Evolutionary conservation across 2,888 invertebrate species (phyloP), one percentile per base, ranked within the genome.

Genomic region (Lucinisca nassula): DNA sequence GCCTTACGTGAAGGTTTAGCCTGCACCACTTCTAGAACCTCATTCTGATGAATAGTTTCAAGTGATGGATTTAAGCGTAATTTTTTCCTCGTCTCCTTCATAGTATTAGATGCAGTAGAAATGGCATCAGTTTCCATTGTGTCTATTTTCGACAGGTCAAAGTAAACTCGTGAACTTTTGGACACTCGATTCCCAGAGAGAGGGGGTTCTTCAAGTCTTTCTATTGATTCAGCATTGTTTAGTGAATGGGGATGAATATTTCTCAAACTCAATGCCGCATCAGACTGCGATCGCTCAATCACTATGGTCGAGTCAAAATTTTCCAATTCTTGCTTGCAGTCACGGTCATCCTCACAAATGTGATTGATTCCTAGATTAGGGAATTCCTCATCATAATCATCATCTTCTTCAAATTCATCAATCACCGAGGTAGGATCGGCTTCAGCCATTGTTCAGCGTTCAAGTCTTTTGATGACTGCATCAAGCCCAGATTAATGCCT

Each of bases 91-190:
- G 79, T 74, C 73, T 91, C 91, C 72, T 88, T 91, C 30, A 91
- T 91, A 0, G 92, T 87, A 77, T 91, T 91, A 32, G 90, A 75
- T 14, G 86, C 83, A 67, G 38, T 83, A 81, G 79, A 89, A 80
- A 27, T 78, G 1, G 88, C 83, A 45, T 93, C 92, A 40, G 88
- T 87, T 73, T 93, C 89, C 70, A 82, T 83, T 24, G 87, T 92
- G 40, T 94, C 95, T 17, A 95, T 93, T 74, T 94, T 95, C 0
- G 96, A 96, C 37, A 96, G 89, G 90, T 96, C 96, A 88, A 95
- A 95, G 89, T 96, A 96, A 21, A 96, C 96, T 74, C 93, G 92
- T 27, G 95, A 95, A 86, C 95, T 95, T 88, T 96, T 95, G 0
- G 96, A 96, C 10, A 96, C 94, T 49, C 93, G 92, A 27, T 89